phyloP scores from a whole-genome alignment of 92 coral and sea anemone genomes.

The Porites lobata region DNA sequence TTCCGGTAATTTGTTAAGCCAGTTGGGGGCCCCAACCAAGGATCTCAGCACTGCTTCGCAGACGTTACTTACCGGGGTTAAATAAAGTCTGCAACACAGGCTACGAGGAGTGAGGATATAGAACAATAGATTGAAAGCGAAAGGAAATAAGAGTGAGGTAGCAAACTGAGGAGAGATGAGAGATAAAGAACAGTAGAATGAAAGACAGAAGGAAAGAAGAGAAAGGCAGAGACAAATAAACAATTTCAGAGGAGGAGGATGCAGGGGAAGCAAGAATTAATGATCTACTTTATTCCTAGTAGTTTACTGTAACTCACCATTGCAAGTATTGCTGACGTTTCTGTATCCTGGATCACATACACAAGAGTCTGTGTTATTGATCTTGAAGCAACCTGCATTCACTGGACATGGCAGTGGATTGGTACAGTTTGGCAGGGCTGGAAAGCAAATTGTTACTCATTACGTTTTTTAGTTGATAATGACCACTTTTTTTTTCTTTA shows the following conservation, averaged over 20 bases:
- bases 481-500: no score
- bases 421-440: conserved; percentile 71
- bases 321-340: conserved; percentile 74
- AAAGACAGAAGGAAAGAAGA: background rate
- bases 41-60: no score
- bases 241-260: background rate
- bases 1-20: no score
- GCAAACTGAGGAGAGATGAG: background rate
- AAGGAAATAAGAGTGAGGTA: background rate
- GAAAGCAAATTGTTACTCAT: background rate
- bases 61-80: no score
- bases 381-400: conserved; percentile 70
- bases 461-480: background rate
- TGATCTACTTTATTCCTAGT: background rate
- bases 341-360: conserved; percentile 85
- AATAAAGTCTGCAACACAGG: no score
- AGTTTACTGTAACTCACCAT: conserved; percentile 50
- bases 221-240: background rate
- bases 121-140: no score
- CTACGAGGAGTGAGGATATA: no score
- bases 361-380: conserved; percentile 73
- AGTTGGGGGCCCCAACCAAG: no score
- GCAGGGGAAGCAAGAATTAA: background rate
- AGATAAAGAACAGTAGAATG: background rate
- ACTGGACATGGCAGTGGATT: conserved; percentile 36